Base-by-base conservation (phyloP, 2,113 vertebrate genomes). In the Geococcyx californianus region DNA sequence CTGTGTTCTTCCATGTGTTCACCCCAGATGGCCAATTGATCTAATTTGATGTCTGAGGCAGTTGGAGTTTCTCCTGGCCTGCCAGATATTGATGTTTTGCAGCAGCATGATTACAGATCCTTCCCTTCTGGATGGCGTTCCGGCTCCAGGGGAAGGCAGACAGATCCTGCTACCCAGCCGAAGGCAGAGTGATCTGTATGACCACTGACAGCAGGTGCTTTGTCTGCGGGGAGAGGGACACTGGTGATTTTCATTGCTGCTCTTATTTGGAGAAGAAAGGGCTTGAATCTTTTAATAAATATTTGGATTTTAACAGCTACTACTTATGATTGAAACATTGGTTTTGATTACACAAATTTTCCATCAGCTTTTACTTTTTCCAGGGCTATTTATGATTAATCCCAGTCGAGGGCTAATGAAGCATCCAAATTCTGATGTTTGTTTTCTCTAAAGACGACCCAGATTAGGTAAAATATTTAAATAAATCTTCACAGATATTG, bases 11-110 rank as follows among this genome's bases (percentile, higher is more conserved):
- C 93, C 78, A 86, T 81, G 93, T 92, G 88, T 89, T 96, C 88
- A 93, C 67, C 63, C 83, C 90, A 95, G 95, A 97, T 92, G 81
- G 88, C 82, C 64, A 95, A 78, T 80, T 96, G 88, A 95, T 94
- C 36, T 95, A 94, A 95, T 94, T 56, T 94, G 67, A 59, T 84
- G 72, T 93, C 56, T 38, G 4, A 95, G 90, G 64, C 74, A 95
- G 84, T 68, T 54, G 4, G 26, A 76, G 60, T 18, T 93, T 89
- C 82, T 93, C 1, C 0, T 67, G 31, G 63, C 20, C 75, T 86
- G 81, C 62, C 81, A 95, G 67, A 89, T 94, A 94, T 60, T 90
- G 91, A 88, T 84, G 77, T 77, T 84, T 73, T 49, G 23, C 66
- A 81, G 75, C 34, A 72, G 38, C 4, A 0, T 33, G 64, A 87